These are phyloP conservation scores for Psittacus erithacus DNA, from an alignment of 2,113 vertebrate genomes.

Conservation along the genomic window DNA sequence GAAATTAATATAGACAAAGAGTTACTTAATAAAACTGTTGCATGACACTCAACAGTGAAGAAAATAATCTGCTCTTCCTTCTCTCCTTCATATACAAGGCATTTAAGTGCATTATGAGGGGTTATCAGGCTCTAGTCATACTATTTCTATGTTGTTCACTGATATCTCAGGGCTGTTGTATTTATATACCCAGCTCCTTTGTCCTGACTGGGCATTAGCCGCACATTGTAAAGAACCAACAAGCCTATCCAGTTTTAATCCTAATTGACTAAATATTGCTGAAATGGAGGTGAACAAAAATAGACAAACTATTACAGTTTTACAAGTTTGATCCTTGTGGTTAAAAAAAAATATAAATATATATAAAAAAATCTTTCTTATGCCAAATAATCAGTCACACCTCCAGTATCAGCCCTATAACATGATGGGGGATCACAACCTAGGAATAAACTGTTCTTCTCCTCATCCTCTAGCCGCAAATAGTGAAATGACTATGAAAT, in stretches of 20 bases:
- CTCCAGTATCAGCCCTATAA: background rate
- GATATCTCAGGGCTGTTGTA: background rate
- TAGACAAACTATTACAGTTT: background rate
- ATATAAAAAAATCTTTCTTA: background rate
- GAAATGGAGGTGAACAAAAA: background rate
- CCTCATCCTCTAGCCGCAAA: background rate
- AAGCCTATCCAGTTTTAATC: background rate
- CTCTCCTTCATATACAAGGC: background rate
- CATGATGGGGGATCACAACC: background rate
- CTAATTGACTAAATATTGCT: background rate
- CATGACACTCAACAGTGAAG: rapidly evolving
- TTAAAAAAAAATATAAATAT: background rate
- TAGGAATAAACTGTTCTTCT: background rate
- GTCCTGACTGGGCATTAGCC: background rate
- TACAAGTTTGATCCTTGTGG: background rate
- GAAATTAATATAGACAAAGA: background rate
- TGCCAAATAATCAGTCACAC: background rate
- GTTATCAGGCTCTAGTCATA: background rate
- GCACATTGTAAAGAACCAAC: background rate
- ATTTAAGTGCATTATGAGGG: background rate
- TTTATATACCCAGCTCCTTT: background rate
- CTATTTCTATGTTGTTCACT: rapidly evolving
- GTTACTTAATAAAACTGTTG: background rate
- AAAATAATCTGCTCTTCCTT: background rate
- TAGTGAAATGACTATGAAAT: background rate